These are phyloP conservation scores for Phrynocephalus forsythii DNA, from an alignment of 2,797 vertebrate genomes.

Conservation along the genomic window DNA sequence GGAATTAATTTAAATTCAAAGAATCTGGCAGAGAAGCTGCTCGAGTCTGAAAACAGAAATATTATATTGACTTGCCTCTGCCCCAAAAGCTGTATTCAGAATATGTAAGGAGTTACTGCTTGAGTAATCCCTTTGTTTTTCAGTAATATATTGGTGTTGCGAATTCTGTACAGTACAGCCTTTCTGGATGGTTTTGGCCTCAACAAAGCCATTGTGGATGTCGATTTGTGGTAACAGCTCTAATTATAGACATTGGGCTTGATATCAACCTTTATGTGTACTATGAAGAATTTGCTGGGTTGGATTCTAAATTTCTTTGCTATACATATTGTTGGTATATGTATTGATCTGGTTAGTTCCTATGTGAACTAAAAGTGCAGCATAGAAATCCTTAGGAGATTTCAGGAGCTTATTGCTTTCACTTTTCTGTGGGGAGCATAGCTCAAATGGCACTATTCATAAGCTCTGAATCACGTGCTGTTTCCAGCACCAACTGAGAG, in stretches of 20 bases:
- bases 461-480: neutral
- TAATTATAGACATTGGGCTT: conserved; percentile 12
- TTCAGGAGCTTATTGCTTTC: neutral
- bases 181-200: neutral
- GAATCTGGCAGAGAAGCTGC: neutral
- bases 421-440: neutral
- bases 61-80: neutral
- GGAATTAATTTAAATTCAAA: neutral
- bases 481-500: neutral
- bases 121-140: neutral
- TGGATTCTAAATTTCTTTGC: neutral
- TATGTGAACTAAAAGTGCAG: neutral
- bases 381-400: neutral
- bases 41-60: neutral
- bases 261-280: neutral
- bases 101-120: neutral
- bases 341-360: neutral
- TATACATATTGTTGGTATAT: neutral
- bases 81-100: neutral
- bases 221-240: neutral
- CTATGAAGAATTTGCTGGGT: neutral
- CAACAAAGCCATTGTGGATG: neutral
- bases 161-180: no score
- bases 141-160: neutral
- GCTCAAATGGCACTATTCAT: neutral